A percentile compares a stretch with the other conserved stretches of the same genome.
Conservation (phyloP, 2,888 invertebrate genomes). For the Notodonta ziczac region DNA sequence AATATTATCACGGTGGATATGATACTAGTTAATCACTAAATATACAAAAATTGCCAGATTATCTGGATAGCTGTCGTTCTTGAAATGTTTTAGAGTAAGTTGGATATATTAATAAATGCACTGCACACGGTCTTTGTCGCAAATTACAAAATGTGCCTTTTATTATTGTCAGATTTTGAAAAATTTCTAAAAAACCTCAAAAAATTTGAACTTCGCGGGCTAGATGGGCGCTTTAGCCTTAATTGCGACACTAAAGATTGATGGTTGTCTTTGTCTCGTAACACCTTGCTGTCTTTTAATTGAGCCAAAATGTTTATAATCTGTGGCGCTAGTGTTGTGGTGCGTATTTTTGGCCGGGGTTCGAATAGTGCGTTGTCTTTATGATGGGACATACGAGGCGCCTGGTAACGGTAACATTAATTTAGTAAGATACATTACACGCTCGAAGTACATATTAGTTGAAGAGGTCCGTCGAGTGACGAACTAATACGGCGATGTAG, state of each 20-base stretch:
- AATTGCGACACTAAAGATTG: constrained; percentile 48
- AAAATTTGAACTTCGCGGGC: too few species aligned
- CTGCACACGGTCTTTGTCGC: too few species aligned
- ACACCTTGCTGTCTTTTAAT: constrained; percentile 45
- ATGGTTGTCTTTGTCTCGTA: constrained; percentile 47
- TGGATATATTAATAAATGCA: too few species aligned
- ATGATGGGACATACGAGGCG: constrained; percentile 21
- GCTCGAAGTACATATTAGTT: background rate
- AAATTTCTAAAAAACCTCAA: too few species aligned
- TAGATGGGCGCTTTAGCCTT: too few species aligned
- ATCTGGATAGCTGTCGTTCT: too few species aligned
- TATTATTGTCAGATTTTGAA: too few species aligned
- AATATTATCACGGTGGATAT: too few species aligned
- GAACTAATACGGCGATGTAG: constrained; percentile 60
- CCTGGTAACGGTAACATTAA: constrained; percentile 47
- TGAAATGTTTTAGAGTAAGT: too few species aligned
- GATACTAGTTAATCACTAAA: too few species aligned
- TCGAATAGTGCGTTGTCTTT: constrained; percentile 13
- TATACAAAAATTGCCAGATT: too few species aligned
- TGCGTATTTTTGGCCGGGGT: constrained; percentile 9
- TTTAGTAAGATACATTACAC: constrained; percentile 18
- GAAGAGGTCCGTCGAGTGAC: background rate
- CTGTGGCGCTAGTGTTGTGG: constrained; percentile 50
- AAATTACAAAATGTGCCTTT: too few species aligned
- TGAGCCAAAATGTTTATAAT: constrained; percentile 53